Conservation (phyloP, 2,113 vertebrate species). For the Emydocephalus ijimae region DNA sequence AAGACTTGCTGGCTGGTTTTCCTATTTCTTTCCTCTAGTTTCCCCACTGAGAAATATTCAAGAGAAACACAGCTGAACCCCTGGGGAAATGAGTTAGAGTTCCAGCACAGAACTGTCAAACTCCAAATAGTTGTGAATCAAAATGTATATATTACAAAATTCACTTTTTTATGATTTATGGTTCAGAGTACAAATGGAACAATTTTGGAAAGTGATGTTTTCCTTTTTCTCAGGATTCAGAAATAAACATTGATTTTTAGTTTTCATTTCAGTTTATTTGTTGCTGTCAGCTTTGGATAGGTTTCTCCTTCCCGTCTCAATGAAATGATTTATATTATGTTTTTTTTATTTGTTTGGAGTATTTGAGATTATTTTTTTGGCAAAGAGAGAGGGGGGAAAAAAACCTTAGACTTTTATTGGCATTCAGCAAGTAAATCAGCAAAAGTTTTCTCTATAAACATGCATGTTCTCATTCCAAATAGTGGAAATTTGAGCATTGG, state of each 20-base stretch:
- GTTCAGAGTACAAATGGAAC: not conserved
- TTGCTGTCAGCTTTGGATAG: not conserved
- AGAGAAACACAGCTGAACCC: not conserved
- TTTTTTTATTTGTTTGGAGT: not conserved
- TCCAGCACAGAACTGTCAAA: not conserved
- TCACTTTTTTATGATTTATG: not conserved
- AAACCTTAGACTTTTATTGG: not conserved
- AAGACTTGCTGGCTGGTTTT: not conserved
- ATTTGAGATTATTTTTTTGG: not conserved
- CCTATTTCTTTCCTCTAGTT: not conserved
- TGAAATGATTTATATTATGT: not conserved
- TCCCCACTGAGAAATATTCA: not conserved
- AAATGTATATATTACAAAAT: not conserved
- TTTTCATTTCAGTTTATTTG: not conserved
- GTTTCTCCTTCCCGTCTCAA: not conserved
- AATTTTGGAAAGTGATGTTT: slow-evolving; percentile 1
- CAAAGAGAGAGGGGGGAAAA: not conserved
- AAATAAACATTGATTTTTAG: slow-evolving; percentile 15
- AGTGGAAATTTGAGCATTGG: not conserved
- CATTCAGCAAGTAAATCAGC: not conserved
- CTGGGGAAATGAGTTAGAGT: not conserved
- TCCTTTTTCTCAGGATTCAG: not conserved
- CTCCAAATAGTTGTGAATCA: not conserved
- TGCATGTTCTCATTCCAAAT: not conserved
- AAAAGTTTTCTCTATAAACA: not conserved